A percentile compares a stretch with the other conserved stretches of the same genome.
Conservation (phyloP, 1,140 invertebrate species). For the Drosophila watanabei region DNA sequence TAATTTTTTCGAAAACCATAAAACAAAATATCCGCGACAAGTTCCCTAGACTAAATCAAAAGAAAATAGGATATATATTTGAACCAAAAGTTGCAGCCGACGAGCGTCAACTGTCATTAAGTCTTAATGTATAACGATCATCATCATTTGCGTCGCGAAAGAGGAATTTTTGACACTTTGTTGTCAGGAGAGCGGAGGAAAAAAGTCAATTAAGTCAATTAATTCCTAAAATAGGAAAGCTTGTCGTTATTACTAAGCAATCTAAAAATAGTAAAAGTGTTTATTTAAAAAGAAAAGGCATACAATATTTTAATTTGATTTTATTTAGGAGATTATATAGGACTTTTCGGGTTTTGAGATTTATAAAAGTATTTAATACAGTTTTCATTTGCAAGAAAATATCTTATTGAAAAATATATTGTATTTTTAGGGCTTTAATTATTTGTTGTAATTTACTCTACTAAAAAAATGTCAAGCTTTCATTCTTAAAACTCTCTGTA, state of each 20-base stretch:
- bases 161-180: conserved; percentile 35
- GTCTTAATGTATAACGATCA: conserved; percentile 63
- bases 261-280: not conserved
- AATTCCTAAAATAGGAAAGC: conserved; percentile 4
- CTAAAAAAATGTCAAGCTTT: no score
- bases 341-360: not conserved
- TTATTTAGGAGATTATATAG: not conserved
- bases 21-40: conserved; percentile 42
- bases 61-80: conserved; percentile 28
- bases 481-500: no score
- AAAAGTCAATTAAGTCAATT: conserved; percentile 57
- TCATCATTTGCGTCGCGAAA: conserved; percentile 54
- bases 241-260: not conserved
- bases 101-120: conserved; percentile 74
- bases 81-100: conserved; percentile 15
- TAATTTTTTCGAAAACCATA: conserved; percentile 29
- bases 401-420: no score
- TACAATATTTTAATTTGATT: not conserved
- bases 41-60: conserved; percentile 36
- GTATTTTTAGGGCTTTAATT: no score
- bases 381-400: not conserved
- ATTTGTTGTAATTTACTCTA: no score
- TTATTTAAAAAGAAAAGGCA: not conserved
- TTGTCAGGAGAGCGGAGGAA: conserved; percentile 17
- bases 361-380: not conserved